Evolutionary conservation across 2,113 vertebrate species (phyloP).

Genomic region (Lamprotornis superbus): DNA sequence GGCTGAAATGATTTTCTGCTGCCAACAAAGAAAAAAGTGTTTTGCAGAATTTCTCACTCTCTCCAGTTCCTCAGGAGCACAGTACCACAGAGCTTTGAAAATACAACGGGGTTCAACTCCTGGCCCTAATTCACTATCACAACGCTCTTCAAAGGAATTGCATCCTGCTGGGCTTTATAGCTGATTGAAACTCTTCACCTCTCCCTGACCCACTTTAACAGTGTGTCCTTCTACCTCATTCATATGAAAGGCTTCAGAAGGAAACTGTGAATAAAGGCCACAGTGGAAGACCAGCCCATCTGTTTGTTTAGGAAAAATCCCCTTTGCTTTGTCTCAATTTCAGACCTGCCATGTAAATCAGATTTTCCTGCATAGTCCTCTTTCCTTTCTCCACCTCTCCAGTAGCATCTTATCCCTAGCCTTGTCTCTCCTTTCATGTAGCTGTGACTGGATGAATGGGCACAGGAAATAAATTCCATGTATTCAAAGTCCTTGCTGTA

Average conservation of each 20-base stretch:
- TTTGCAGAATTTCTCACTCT: background rate
- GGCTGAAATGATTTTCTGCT: background rate
- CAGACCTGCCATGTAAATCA: background rate
- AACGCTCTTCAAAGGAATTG: rapidly evolving
- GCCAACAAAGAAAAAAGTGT: background rate
- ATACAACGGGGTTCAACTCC: background rate
- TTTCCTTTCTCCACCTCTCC: background rate
- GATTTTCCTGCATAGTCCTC: rapidly evolving
- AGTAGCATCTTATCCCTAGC: background rate
- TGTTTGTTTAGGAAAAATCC: background rate
- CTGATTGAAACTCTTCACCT: background rate
- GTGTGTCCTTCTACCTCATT: background rate
- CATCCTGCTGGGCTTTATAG: background rate
- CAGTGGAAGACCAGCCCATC: background rate
- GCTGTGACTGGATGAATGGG: background rate
- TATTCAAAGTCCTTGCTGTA: rapidly evolving
- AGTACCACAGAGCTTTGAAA: background rate
- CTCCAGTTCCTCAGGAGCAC: background rate
- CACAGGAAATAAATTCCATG: background rate
- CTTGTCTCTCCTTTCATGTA: background rate
- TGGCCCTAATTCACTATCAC: background rate
- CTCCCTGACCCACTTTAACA: background rate
- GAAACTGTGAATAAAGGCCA: background rate
- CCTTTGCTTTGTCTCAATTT: background rate
- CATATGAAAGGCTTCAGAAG: background rate